phyloP scores from a whole-genome alignment of 2,797 vertebrate genomes.

The Alectoris magna region DNA sequence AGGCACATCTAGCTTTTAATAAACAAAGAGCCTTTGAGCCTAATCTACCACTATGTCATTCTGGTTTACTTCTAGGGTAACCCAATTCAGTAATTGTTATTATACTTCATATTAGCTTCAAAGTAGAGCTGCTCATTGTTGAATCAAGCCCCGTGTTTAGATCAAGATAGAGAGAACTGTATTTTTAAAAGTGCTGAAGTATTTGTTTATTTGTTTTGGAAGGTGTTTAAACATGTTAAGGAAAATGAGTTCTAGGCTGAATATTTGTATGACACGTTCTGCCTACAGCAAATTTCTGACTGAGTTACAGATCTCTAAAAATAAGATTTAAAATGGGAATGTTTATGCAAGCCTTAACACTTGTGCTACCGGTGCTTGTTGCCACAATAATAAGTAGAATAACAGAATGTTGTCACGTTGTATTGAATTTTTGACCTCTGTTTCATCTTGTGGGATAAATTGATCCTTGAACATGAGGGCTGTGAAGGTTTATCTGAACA shows the following conservation, averaged over 20 bases:
- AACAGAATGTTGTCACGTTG: background rate
- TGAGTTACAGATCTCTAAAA: constrained; percentile 29
- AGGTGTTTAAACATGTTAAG: constrained; percentile 59
- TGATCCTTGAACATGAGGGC: background rate
- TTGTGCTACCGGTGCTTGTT: background rate
- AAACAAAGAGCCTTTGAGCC: background rate
- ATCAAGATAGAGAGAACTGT: background rate
- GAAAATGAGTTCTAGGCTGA: constrained; percentile 59
- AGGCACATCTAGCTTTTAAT: background rate
- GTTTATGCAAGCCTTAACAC: constrained; percentile 44
- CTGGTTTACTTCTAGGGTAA: background rate
- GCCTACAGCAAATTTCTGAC: constrained; percentile 55
- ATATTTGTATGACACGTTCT: constrained; percentile 64
- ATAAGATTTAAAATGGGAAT: constrained; percentile 39
- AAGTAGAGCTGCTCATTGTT: background rate
- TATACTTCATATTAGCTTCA: background rate
- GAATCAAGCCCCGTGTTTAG: constrained; percentile 10
- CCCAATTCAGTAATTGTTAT: background rate
- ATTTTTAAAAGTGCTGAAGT: constrained; percentile 40
- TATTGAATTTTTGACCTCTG: constrained; percentile 13
- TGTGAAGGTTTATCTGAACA: constrained; percentile 1
- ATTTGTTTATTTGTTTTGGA: constrained; percentile 56
- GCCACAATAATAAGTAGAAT: constrained; percentile 7
- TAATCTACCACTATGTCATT: background rate
- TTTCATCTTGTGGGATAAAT: constrained; percentile 21